phyloP scores from a whole-genome alignment of 2,113 vertebrate genomes.

The Apodemus sylvaticus region DNA sequence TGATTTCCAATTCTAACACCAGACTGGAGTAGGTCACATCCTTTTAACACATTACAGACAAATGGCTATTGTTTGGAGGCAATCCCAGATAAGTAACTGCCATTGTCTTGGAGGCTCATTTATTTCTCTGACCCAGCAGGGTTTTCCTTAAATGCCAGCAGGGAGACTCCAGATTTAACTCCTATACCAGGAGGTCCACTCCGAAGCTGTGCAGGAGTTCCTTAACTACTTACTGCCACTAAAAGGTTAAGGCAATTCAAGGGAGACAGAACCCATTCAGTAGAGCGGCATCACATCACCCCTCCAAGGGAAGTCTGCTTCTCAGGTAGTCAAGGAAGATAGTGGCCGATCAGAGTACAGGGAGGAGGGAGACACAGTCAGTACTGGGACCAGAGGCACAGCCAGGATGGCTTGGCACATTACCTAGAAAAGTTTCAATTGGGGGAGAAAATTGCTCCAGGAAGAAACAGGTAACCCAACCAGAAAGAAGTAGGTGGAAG shows the following conservation, averaged over 20 bases:
- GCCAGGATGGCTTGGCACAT: not conserved
- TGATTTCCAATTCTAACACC: not conserved
- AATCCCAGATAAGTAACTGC: not conserved
- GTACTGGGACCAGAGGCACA: slow-evolving; percentile 41
- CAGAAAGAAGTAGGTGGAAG: slow-evolving; percentile 34
- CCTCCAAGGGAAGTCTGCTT: not conserved
- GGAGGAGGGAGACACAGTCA: not conserved
- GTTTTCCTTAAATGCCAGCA: not conserved
- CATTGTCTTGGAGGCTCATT: not conserved
- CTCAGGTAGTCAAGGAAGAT: slow-evolving; percentile 36
- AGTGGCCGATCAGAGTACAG: not conserved
- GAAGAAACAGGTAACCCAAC: not conserved
- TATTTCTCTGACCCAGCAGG: not conserved
- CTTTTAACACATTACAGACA: not conserved
- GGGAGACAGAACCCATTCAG: not conserved
- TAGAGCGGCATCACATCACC: not conserved
- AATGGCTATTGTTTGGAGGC: not conserved
- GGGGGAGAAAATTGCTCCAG: slow-evolving; percentile 7
- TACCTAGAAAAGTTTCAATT: not conserved
- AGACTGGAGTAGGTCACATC: not conserved
- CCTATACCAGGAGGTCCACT: not conserved
- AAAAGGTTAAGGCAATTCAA: slow-evolving; percentile 40
- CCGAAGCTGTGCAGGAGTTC: not conserved
- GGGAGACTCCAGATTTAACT: not conserved
- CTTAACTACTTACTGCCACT: not conserved